Conservation (phyloP, 1,140 invertebrate genomes). For the Lasioglossum baleicum region DNA sequence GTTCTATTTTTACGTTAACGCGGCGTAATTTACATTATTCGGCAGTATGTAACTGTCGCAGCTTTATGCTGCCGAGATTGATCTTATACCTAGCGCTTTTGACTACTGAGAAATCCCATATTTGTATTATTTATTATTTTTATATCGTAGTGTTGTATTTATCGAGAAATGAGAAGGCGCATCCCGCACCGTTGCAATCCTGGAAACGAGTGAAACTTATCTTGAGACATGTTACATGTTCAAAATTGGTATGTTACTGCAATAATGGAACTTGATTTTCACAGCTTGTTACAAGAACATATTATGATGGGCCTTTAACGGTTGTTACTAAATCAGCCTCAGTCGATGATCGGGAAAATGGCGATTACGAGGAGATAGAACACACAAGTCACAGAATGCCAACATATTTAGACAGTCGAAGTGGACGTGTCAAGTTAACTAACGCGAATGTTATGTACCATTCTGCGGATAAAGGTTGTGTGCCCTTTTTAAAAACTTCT, state of each 20-base stretch:
- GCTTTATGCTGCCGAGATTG: too few relatives aligned
- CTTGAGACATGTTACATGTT: too few relatives aligned
- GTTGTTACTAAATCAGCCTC: slow-evolving; percentile 65
- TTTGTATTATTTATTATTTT: too few relatives aligned
- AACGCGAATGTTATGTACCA: slow-evolving; percentile 74
- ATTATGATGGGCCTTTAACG: slow-evolving; percentile 78
- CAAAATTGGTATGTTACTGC: background rate
- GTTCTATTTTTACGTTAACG: too few relatives aligned
- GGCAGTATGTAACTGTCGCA: too few relatives aligned
- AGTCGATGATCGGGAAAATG: slow-evolving; percentile 71
- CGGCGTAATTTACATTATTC: too few relatives aligned
- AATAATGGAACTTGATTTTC: slow-evolving; percentile 33
- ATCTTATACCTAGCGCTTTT: too few relatives aligned
- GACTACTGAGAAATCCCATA: too few relatives aligned
- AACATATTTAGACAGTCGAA: slow-evolving; percentile 64
- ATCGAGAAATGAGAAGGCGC: too few relatives aligned
- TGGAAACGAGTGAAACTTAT: too few relatives aligned
- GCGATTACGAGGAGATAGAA: slow-evolving; percentile 72
- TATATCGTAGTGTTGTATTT: too few relatives aligned
- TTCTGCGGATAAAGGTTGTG: slow-evolving; percentile 72
- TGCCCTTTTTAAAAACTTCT: background rate
- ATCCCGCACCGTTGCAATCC: too few relatives aligned
- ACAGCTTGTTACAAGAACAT: slow-evolving; percentile 80
- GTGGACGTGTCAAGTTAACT: slow-evolving; percentile 67
- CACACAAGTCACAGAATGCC: slow-evolving; percentile 67